These are phyloP conservation scores for Pseudococcus jackbeardsleyi DNA, from an alignment of 2,888 invertebrate species.

Conservation along the genomic window DNA sequence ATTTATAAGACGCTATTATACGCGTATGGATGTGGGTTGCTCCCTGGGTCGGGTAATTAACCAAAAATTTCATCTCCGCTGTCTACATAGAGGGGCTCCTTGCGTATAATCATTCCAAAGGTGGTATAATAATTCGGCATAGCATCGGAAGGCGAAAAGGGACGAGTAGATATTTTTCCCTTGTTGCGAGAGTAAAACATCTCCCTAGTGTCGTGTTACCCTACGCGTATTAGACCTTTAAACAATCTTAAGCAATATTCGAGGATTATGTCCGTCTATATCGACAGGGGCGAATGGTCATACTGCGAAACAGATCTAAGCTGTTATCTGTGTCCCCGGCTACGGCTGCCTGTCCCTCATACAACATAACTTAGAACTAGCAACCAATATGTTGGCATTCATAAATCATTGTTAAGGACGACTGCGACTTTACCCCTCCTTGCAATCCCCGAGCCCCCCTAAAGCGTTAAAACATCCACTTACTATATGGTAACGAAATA, in stretches of 20 bases:
- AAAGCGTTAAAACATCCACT: conserved; percentile 59
- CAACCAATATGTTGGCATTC: conserved; percentile 65
- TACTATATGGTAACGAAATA: conserved; percentile 60
- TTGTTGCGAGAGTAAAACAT: background rate
- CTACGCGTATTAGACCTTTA: conserved; percentile 58
- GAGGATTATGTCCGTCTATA: conserved; percentile 65
- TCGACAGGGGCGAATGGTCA: conserved; percentile 60
- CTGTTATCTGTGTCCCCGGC: conserved; percentile 59
- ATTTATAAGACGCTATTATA: conserved; percentile 34
- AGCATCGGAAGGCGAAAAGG: background rate
- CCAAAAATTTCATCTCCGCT: conserved; percentile 23
- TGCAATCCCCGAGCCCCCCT: background rate
- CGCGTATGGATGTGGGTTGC: background rate
- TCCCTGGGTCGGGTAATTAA: conserved; percentile 14
- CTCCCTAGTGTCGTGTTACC: conserved; percentile 34
- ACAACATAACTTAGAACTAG: conserved; percentile 61
- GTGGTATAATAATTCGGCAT: conserved; percentile 49
- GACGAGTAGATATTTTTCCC: conserved; percentile 27
- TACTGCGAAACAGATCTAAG: conserved; percentile 57
- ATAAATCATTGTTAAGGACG: conserved; percentile 65
- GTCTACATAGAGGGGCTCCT: background rate
- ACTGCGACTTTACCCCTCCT: conserved; percentile 58
- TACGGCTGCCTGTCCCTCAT: conserved; percentile 7
- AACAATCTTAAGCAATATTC: conserved; percentile 65
- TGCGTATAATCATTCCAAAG: conserved; percentile 29